Evolutionary conservation across 2,113 vertebrate genomes (phyloP), one percentile per base, ranked within the genome.

Genomic region (Empidonax alnorum): DNA sequence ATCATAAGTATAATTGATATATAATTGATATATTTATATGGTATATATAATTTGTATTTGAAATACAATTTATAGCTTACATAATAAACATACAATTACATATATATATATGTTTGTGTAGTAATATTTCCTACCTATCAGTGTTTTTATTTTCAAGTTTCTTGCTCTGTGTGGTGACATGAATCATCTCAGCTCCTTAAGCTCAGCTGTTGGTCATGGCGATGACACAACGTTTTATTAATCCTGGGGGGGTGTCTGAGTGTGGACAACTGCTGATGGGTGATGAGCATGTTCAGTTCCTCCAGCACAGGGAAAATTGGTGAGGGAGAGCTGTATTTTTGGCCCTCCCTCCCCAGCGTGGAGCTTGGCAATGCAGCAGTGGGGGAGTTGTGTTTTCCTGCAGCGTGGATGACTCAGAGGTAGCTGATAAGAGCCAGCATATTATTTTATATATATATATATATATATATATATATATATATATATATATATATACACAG

Each of bases 161-260:
- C 19, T 55, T 35, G 27, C 6, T 0, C 7, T 3, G 0, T 14
- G 11, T 66, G 59, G 25, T 16, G 16, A 13, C 27, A 31, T 4
- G 37, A 33, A 9, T 46, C 13, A 9, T 14, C 33, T 58, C 49
- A 2, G 9, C 33, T 58, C 15, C 74, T 74, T 10, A 1, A 81
- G 33, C 73, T 94, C 47, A 41, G 66, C 66, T 94, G 35, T 76
- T 66, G 74, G 33, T 75, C 46, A 21, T 20, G 73, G 56, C 37
- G 59, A 9, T 65, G 52, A 50, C 27, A 22, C 67, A 74, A 19
- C 12, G 1, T 81, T 73, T 66, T 25, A 68, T 35, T 37, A 18
- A 13, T 81, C 37, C 82, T 74, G 10, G 17, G 58, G 84, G 68
- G 5, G 35, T 56, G 47, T 67, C 69, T 81, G 58, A 14, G 61